Conservation (phyloP, 2,797 vertebrate species). For the Sebastiscus tertius region DNA sequence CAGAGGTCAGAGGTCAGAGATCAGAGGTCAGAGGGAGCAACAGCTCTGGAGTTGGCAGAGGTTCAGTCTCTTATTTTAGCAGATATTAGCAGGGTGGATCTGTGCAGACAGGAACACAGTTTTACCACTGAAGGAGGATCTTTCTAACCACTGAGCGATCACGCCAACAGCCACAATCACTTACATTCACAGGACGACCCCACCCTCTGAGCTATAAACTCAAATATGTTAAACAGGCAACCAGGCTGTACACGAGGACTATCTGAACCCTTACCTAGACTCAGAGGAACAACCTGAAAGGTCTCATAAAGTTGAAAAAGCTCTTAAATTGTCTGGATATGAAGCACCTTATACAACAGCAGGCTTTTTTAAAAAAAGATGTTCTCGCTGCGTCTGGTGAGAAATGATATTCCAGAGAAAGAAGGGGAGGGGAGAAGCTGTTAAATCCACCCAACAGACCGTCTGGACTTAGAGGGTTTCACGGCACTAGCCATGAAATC, state of each 20-base stretch:
- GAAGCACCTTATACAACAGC: slow-evolving; percentile 27
- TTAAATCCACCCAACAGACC: slow-evolving; percentile 58
- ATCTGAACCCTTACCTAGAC: background rate
- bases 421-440: slow-evolving; percentile 22
- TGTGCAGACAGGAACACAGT: background rate
- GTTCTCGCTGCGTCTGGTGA: slow-evolving; percentile 13
- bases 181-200: background rate
- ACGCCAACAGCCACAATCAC: background rate
- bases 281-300: background rate
- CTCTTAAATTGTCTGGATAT: slow-evolving; percentile 10
- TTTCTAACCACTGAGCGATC: background rate
- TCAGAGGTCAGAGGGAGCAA: background rate
- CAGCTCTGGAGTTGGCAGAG: background rate
- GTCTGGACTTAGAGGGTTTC: slow-evolving; percentile 57
- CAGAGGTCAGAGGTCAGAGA: slow-evolving; percentile 31
- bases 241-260: background rate
- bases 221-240: slow-evolving; percentile 1
- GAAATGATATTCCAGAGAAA: slow-evolving; percentile 45
- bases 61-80: slow-evolving; percentile 3
- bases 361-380: slow-evolving; percentile 13
- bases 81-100: slow-evolving; percentile 12
- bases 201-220: slow-evolving; percentile 21
- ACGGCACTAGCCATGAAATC: slow-evolving; percentile 56
- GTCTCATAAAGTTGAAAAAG: slow-evolving; percentile 14
- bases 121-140: background rate